Conservation (phyloP, 2,888 invertebrate species). For the Drosophila barbarae region DNA sequence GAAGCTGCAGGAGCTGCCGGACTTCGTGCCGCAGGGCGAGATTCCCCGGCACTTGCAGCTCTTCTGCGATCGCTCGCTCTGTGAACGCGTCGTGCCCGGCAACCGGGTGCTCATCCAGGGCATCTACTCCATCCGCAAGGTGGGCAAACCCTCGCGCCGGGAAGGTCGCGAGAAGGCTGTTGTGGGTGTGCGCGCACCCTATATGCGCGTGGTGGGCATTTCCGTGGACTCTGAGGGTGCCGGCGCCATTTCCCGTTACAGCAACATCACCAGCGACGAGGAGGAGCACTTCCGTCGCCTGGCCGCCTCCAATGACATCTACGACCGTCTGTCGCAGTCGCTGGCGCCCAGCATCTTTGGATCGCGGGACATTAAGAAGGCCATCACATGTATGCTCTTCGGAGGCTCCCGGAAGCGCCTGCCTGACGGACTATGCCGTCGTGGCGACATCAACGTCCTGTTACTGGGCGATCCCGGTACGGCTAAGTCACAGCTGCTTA, state of each 20-base stretch:
- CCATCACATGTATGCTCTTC: conserved; percentile 96
- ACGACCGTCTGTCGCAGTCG: conserved; percentile 92
- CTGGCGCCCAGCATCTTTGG: conserved; percentile 99
- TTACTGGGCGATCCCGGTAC: conserved; percentile 99
- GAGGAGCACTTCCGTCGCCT: conserved; percentile 85
- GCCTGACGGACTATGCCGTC: conserved; percentile 96
- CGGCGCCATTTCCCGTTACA: conserved; percentile 82
- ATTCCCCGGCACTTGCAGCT: conserved; percentile 97
- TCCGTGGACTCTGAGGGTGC: conserved; percentile 90
- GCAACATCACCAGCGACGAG: conserved; percentile 84
- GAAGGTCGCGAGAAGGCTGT: conserved; percentile 88
- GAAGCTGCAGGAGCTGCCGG: conserved; percentile 98
- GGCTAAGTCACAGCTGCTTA: conserved; percentile 98
- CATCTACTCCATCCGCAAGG: conserved; percentile 96
- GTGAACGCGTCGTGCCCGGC: conserved; percentile 97
- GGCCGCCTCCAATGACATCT: conserved; percentile 91
- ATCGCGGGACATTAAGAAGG: conserved; percentile 95
- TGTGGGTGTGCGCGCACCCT: conserved; percentile 95
- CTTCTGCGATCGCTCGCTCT: conserved; percentile 94
- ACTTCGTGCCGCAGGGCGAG: conserved; percentile 94
- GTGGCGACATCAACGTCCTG: conserved; percentile 98
- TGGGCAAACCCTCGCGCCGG: conserved; percentile 83
- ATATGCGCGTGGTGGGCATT: conserved; percentile 96
- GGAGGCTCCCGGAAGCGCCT: conserved; percentile 93
- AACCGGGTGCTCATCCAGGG: conserved; percentile 96